A percentile compares a stretch with the other conserved stretches of the same genome.
phyloP scores from a whole-genome alignment of 2,113 vertebrate genomes.

The Corapipo altera region DNA sequence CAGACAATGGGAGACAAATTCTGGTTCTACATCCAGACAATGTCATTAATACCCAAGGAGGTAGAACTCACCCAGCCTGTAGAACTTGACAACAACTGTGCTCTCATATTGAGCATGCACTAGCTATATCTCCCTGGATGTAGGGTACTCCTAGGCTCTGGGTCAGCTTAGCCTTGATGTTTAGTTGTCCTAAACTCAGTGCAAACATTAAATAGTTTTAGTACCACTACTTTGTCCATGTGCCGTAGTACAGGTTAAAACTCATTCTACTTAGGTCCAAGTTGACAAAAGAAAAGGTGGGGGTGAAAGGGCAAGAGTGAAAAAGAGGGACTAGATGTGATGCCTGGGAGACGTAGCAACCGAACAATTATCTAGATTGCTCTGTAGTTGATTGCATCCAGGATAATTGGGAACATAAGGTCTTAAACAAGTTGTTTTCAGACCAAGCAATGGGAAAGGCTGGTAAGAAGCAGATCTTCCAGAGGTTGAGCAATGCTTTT shows the following conservation, averaged over 20 bases:
- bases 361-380: neutral
- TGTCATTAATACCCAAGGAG: neutral
- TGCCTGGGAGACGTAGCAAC: neutral
- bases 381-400: neutral
- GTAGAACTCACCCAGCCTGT: neutral
- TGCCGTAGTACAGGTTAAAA: neutral
- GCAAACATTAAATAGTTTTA: neutral
- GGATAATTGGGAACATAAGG: neutral
- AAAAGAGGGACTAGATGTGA: rapidly evolving
- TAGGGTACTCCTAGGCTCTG: neutral
- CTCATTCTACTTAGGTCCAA: neutral
- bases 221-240: neutral
- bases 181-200: neutral
- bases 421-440: neutral
- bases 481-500: neutral
- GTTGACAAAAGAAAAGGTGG: neutral
- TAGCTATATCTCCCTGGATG: rapidly evolving
- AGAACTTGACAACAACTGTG: neutral
- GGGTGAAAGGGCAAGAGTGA: rapidly evolving
- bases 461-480: neutral
- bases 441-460: too few relatives aligned
- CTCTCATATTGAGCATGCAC: rapidly evolving
- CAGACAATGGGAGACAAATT: neutral
- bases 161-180: neutral
- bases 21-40: neutral